Base-by-base conservation (phyloP, 2,888 invertebrate species). In the Drosophila quinaria region DNA sequence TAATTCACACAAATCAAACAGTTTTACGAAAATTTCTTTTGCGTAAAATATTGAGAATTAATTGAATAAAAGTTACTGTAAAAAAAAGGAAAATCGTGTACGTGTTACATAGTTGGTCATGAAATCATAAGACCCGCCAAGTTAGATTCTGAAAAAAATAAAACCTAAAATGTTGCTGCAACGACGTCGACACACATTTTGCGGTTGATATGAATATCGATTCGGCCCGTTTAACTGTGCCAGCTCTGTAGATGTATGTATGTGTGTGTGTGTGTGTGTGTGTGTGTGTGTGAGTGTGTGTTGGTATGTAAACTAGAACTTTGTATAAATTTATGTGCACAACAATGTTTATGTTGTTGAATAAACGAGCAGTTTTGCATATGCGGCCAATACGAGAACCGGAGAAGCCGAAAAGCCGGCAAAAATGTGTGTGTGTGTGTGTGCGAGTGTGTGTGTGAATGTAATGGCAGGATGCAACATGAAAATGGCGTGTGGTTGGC, bases 331-430 rank as follows among this genome's bases (percentile, higher is more conserved):
- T 89, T 86, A 86, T 84, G 87, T 84, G 89, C 79, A 81, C 83
- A 84, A 84, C 89, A 84, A 89, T 89, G 83, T 84, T 84, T 84
- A 84, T 84, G 89, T 84, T 84, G 89, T 87, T 89, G 89, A 84
- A 84, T 89, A 84, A 84, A 89, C 83, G 89, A 84, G 65, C 89
- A 89, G 83, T 89, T 83, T 84, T 87, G 84, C 82, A 87, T 82
- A 75, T 79, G 80, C 77, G 81, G 74, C 70, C 73, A 67, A 51
- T 49, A 39, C 33, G 33, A 63, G 63, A 78, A 15, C n/a, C 42
- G 33, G 47, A 72, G 74, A 37, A 70, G 41, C 71, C 76, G 77
- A 70, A 50, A 80, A 79, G 69, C 70, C 83, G 68, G 61, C 47
- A 46, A 54, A 22, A 46, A 54, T 50, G 22, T 67, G 39, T 46